phyloP scores from a whole-genome alignment of 2,113 vertebrate genomes.

The Mionectes macconnelli region DNA sequence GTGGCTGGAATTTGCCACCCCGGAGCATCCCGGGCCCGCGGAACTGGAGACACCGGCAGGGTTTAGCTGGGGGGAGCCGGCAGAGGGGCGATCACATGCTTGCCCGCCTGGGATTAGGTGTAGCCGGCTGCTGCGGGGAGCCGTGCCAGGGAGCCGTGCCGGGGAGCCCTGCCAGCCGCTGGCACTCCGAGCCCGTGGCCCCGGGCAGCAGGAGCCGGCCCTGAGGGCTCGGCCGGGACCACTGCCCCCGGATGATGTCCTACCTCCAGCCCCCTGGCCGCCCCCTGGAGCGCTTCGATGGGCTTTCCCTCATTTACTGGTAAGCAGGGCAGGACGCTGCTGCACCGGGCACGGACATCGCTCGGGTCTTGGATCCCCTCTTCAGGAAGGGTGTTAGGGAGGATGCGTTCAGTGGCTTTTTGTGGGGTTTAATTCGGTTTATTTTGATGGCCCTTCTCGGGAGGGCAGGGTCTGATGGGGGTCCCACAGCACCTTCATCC shows the following conservation, averaged over 20 bases:
- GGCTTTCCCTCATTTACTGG: constrained; percentile 89
- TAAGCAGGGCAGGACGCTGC: constrained; percentile 41
- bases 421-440: rapidly evolving
- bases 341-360: rapidly evolving
- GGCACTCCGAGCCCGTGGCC: not conserved
- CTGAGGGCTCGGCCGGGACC: not conserved
- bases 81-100: constrained; percentile 17
- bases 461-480: rapidly evolving
- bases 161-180: not conserved
- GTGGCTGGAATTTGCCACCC: rapidly evolving
- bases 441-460: rapidly evolving
- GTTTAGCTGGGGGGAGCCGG: not conserved
- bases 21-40: not conserved
- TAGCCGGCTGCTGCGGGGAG: not conserved
- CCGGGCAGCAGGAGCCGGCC: not conserved
- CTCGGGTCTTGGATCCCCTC: rapidly evolving
- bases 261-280: constrained; percentile 74
- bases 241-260: constrained; percentile 70
- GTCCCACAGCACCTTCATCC: not conserved
- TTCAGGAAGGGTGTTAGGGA: rapidly evolving
- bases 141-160: not conserved
- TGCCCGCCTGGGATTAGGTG: constrained; percentile 11
- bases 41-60: not conserved
- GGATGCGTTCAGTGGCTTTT: rapidly evolving
- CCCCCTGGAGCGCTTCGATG: constrained; percentile 81